A percentile compares a stretch with the other conserved stretches of the same genome.
Evolutionary conservation across 2,888 invertebrate genomes (phyloP).

Genomic region (Epicampocera succincta): DNA sequence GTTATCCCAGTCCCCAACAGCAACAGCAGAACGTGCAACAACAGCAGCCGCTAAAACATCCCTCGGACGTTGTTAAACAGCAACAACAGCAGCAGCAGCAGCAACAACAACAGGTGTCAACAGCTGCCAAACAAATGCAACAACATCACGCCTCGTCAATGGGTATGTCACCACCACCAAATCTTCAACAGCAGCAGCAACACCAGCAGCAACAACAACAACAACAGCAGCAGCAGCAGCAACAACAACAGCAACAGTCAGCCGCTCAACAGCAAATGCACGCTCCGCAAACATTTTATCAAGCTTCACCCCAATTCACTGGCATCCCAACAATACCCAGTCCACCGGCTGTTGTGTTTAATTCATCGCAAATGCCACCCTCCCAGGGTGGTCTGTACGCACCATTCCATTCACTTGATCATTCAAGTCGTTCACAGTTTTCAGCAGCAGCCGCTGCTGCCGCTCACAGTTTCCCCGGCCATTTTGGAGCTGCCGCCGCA

Average conservation of each 20-base stretch:
- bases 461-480: constrained; percentile 82
- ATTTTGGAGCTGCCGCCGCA: constrained; percentile 83
- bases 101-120: constrained; percentile 76
- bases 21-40: constrained; percentile 68
- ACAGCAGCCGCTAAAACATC: constrained; percentile 77
- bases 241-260: constrained; percentile 82
- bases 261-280: constrained; percentile 82
- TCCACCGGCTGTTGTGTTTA: constrained; percentile 89
- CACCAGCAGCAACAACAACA: constrained; percentile 86
- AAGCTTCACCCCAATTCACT: constrained; percentile 87
- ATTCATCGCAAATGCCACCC: constrained; percentile 89
- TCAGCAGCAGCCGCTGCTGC: constrained; percentile 86
- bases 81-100: constrained; percentile 80
- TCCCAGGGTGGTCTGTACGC: constrained; percentile 90
- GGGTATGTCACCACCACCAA: constrained; percentile 82
- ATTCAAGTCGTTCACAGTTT: constrained; percentile 88
- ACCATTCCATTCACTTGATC: constrained; percentile 88
- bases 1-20: constrained; percentile 82
- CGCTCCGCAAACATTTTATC: constrained; percentile 83
- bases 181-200: constrained; percentile 87
- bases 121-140: constrained; percentile 83
- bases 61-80: constrained; percentile 78
- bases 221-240: constrained; percentile 82
- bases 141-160: constrained; percentile 83
- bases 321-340: constrained; percentile 93